These are phyloP conservation scores for Odocoileus virginianus DNA, from an alignment of 2,113 vertebrate species.

Conservation along the genomic window DNA sequence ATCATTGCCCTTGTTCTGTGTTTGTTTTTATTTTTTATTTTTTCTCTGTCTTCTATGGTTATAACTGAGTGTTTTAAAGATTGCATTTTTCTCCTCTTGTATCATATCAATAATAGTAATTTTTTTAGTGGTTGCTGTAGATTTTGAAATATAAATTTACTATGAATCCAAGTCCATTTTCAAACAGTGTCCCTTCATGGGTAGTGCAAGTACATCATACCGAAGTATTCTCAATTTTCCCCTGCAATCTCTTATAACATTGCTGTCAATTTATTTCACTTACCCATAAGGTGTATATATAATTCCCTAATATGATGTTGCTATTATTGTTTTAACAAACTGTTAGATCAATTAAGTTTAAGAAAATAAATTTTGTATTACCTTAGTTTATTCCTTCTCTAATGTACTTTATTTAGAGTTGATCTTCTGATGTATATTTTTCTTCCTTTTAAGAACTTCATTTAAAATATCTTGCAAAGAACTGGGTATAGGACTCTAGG, in stretches of 20 bases:
- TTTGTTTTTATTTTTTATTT: not conserved
- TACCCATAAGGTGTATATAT: not conserved
- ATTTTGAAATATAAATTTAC: not conserved
- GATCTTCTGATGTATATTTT: not conserved
- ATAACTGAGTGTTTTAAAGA: not conserved
- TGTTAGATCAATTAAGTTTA: not conserved
- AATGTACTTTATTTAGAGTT: not conserved
- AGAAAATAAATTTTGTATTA: constrained; percentile 5
- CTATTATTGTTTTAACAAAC: not conserved
- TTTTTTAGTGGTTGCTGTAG: not conserved
- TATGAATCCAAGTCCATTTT: not conserved
- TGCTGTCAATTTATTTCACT: not conserved
- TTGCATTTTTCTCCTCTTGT: not conserved
- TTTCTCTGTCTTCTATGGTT: not conserved
- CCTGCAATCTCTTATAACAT: not conserved
- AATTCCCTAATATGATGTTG: not conserved
- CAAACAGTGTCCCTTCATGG: not conserved
- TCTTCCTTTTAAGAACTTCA: not conserved
- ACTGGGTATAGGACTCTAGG: not conserved
- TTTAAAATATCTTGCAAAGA: not conserved
- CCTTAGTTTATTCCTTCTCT: not conserved
- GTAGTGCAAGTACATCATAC: not conserved
- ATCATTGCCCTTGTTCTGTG: not conserved
- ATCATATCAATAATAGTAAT: not conserved
- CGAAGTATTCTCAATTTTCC: not conserved